phyloP scores from a whole-genome alignment of 2,113 vertebrate species.

The Anseranas semipalmata region DNA sequence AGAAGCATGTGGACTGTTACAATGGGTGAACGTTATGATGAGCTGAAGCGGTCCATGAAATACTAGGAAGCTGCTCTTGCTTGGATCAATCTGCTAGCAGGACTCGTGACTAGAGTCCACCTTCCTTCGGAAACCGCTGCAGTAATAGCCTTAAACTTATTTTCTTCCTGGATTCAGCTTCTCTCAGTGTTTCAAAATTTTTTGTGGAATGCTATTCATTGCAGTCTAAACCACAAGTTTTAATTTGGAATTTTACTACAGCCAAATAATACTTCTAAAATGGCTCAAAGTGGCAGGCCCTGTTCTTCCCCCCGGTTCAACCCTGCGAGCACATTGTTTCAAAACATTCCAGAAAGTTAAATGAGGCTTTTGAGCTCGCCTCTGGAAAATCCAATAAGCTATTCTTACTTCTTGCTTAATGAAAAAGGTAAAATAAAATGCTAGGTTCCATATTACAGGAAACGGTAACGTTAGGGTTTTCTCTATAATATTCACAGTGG shows the following conservation, averaged over 20 bases:
- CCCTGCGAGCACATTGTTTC: neutral
- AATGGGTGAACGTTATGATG: neutral
- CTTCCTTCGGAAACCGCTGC: neutral
- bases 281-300: neutral
- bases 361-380: neutral
- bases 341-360: conserved; percentile 33
- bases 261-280: conserved; percentile 39
- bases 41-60: neutral
- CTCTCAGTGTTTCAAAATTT: neutral
- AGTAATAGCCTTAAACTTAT: neutral
- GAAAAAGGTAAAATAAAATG: conserved; percentile 7
- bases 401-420: neutral
- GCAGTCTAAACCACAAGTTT: conserved; percentile 55
- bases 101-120: neutral
- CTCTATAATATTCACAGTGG: neutral
- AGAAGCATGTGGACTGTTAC: neutral
- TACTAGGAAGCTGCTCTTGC: neutral
- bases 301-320: neutral
- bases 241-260: conserved; percentile 61
- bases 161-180: conserved; percentile 20
- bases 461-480: neutral
- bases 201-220: neutral
- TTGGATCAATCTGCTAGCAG: neutral
- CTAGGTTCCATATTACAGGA: neutral
- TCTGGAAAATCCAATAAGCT: conserved; percentile 19